Evolutionary conservation across 2,113 vertebrate genomes (phyloP).

Genomic region (Ahaetulla prasina): DNA sequence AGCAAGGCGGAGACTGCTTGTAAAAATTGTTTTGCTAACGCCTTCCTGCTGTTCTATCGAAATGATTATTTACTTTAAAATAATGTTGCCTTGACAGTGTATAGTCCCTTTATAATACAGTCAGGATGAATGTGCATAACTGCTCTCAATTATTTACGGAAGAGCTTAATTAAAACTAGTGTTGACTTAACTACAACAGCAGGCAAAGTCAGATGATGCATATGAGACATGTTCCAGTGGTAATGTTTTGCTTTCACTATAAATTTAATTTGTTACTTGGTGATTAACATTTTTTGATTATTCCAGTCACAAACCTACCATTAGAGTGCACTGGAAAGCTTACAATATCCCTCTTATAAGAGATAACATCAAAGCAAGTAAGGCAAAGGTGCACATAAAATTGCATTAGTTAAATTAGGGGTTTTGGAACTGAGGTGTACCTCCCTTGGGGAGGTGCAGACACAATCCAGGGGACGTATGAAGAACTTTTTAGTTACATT

Average conservation of each 20-base stretch:
- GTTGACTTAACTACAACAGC: conserved; percentile 4
- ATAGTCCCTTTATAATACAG: background rate
- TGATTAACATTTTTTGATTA: background rate
- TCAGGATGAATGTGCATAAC: background rate
- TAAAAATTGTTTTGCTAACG: background rate
- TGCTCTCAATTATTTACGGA: background rate
- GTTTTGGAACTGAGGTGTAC: background rate
- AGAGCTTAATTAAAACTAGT: conserved; percentile 14
- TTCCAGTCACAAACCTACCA: background rate
- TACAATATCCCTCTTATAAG: background rate
- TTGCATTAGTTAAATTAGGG: background rate
- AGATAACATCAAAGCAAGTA: background rate
- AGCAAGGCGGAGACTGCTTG: background rate
- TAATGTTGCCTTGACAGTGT: background rate
- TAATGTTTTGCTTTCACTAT: background rate
- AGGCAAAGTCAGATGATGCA: background rate
- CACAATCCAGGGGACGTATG: background rate
- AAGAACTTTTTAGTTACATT: background rate
- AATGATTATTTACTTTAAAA: conserved; percentile 4
- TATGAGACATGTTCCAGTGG: background rate
- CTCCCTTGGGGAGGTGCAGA: background rate
- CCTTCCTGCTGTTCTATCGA: background rate
- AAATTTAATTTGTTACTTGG: background rate
- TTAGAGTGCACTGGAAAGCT: background rate
- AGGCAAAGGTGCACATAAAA: background rate